These are phyloP conservation scores for Chrysodeixis includens DNA, from an alignment of 2,888 invertebrate genomes.

Conservation along the genomic window DNA sequence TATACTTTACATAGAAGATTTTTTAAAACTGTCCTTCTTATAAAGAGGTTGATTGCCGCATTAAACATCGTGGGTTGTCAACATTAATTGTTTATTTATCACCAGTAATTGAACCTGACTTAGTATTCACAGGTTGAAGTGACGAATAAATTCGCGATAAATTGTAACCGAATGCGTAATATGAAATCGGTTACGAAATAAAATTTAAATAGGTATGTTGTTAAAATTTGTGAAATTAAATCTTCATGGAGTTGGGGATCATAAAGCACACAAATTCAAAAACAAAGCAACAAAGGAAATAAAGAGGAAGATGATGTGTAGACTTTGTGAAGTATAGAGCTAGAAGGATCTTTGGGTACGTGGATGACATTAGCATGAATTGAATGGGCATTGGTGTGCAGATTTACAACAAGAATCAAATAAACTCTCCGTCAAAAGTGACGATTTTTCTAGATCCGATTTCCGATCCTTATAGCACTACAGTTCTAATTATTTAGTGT, in stretches of 20 bases:
- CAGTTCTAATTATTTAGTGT: too few relatives aligned
- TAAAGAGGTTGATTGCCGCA: background rate
- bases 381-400: too few relatives aligned
- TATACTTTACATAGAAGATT: too few relatives aligned
- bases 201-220: background rate
- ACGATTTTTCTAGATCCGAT: too few relatives aligned
- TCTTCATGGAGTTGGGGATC: background rate
- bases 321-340: background rate
- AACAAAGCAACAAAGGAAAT: slow-evolving; percentile 14
- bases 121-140: slow-evolving; percentile 18
- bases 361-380: too few relatives aligned
- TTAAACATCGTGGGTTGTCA: background rate
- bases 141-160: slow-evolving; percentile 19
- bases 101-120: slow-evolving; percentile 31
- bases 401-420: too few relatives aligned
- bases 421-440: too few relatives aligned
- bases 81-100: slow-evolving; percentile 40
- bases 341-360: too few relatives aligned
- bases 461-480: too few relatives aligned
- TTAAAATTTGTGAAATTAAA: background rate
- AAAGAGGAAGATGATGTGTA: slow-evolving; percentile 3
- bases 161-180: slow-evolving; percentile 28
- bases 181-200: slow-evolving; percentile 22
- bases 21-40: background rate
- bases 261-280: background rate